Base-by-base conservation (phyloP, 2,888 invertebrate genomes). In the Tetanocera ferruginea region DNA sequence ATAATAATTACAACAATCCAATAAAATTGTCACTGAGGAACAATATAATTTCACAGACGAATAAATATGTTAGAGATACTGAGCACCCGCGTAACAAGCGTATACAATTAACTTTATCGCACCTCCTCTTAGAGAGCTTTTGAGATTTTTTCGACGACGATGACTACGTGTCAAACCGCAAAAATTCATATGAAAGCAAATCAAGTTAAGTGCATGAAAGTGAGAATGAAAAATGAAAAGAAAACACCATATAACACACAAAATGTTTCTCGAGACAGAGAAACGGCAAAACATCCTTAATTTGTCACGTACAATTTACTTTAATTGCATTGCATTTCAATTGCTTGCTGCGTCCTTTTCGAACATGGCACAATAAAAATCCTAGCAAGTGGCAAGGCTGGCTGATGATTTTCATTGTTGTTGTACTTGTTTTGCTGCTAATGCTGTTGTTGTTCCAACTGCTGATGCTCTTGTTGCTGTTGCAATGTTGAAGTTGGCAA, bases 231-330 rank as follows among this genome's bases (percentile, higher is more conserved):
- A 70, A 71, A 43, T 6, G 6, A 69, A 69, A 34, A 52, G 52
- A 51, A 57, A 37, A 37, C 23, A n/a, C 19, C n/a, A 6, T 25
- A 43, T 49, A 49, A 25, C 14, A 28, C 17, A 49, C 17, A 49
- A 28, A 9, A 55, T 51, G 52, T 60, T 28, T 25, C 67, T 49
- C 25, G 67, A 49, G 9, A 19, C 28, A 43, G 64, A 60, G 51
- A 28, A 31, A 23, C 52, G 57, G 43, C 60, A 28, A 73, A 23
- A 57, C 67, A 71, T 67, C 70, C 78, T 76, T 78, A 79, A 79
- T 80, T 81, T 82, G 79, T 80, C 81, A 82, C 83, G 82, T 82
- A 82, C 83, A 82, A 83, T 82, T 83, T 81, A 82, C 76, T 82
- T 83, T 82, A 83, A 83, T 84, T 83, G 82, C 82, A 80, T 79